These are phyloP conservation scores for Meiosimyza decipiens DNA, from an alignment of 2,888 invertebrate species.

Conservation along the genomic window DNA sequence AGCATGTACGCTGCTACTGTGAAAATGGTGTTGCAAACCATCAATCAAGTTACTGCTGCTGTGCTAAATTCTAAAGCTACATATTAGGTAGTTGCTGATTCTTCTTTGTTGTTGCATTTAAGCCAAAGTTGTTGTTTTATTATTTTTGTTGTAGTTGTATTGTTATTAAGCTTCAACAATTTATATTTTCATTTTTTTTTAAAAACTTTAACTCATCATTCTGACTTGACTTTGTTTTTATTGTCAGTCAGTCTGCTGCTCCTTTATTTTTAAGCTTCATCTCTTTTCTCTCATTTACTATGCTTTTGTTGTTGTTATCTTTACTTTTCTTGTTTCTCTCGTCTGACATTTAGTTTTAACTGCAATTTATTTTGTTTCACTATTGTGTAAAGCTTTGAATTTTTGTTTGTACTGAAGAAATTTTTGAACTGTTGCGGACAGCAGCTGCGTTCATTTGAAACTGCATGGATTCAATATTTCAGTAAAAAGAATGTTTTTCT, in stretches of 20 bases:
- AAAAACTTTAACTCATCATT: no score
- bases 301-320: not conserved
- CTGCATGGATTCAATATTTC: slow-evolving; percentile 12
- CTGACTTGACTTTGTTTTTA: no score
- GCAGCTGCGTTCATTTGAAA: slow-evolving; percentile 15
- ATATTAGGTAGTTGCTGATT: slow-evolving; percentile 22
- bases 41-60: slow-evolving; percentile 45
- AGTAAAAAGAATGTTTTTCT: not conserved
- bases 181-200: slow-evolving; percentile 15
- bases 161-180: slow-evolving; percentile 32
- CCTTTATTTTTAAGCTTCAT: not conserved
- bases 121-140: slow-evolving; percentile 14
- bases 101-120: not conserved
- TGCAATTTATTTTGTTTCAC: slow-evolving; percentile 30
- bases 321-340: not conserved
- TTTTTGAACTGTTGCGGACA: slow-evolving; percentile 21
- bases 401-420: slow-evolving; percentile 15
- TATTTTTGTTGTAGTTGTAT: not conserved
- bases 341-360: slow-evolving; percentile 24
- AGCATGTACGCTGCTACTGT: no score
- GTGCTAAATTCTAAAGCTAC: slow-evolving; percentile 15
- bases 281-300: not conserved
- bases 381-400: slow-evolving; percentile 15
- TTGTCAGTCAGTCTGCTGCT: no score
- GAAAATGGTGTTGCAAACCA: slow-evolving; percentile 22